Percentiles rank a stretch among this genome's conserved stretches.
Conservation (phyloP, 2,888 invertebrate species). For the Xanthia togata region DNA sequence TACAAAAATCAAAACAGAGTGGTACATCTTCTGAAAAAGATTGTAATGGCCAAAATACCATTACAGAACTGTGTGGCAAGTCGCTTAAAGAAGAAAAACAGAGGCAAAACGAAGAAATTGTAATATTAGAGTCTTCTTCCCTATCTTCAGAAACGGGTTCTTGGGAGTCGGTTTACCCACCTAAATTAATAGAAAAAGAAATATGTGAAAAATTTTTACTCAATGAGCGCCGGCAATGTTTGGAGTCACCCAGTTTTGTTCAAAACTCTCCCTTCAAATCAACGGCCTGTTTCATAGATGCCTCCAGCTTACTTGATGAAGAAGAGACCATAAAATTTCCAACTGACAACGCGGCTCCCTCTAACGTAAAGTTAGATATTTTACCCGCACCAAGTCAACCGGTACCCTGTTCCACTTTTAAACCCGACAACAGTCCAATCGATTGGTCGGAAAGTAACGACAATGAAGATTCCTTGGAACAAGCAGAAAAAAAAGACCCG, state of each 20-base stretch:
- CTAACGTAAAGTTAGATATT: constrained; percentile 58
- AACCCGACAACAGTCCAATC: constrained; percentile 78
- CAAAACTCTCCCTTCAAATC: constrained; percentile 77
- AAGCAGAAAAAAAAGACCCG: constrained; percentile 77
- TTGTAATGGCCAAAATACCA: constrained; percentile 66
- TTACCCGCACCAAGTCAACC: constrained; percentile 77
- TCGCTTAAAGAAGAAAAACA: constrained; percentile 91
- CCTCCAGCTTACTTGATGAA: constrained; percentile 94
- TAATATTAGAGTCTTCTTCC: constrained; percentile 91
- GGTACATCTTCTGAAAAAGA: constrained; percentile 68
- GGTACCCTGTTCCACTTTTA: constrained; percentile 77
- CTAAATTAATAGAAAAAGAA: constrained; percentile 81
- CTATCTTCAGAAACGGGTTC: constrained; percentile 92
- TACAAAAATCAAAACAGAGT: constrained; percentile 65
- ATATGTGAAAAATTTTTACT: constrained; percentile 84
- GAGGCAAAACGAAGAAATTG: constrained; percentile 91
- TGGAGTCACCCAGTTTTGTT: constrained; percentile 74
- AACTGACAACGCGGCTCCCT: constrained; percentile 47
- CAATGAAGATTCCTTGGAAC: constrained; percentile 86
- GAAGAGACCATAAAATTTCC: constrained; percentile 79
- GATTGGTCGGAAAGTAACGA: constrained; percentile 84
- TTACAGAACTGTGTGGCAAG: constrained; percentile 71
- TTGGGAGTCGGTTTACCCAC: constrained; percentile 92
- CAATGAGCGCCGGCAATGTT: constrained; percentile 78
- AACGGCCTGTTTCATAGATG: constrained; percentile 93